Percentiles rank a stretch among this genome's conserved stretches.
Conservation (phyloP, 2,888 invertebrate species). For the Crossocerus cetratus region DNA sequence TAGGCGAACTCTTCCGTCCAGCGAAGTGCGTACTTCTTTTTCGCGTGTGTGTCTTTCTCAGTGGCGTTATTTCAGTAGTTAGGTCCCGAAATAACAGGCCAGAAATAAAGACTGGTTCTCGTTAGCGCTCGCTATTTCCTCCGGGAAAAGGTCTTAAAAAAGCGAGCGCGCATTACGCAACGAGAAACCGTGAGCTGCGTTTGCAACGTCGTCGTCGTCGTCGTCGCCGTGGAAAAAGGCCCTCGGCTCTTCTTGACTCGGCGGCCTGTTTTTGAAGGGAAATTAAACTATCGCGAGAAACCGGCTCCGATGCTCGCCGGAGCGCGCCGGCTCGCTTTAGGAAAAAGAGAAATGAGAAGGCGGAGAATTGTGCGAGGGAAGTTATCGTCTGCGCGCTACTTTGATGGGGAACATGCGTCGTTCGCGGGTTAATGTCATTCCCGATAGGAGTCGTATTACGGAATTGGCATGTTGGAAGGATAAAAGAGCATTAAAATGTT, state of each 20-base stretch:
- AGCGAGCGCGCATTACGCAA: slow-evolving; percentile 43
- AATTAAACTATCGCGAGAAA: background rate
- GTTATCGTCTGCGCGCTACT: no score
- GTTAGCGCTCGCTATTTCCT: slow-evolving; percentile 42
- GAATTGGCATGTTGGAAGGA: no score
- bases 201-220: background rate
- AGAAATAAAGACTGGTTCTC: slow-evolving; percentile 55
- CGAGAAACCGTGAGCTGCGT: background rate
- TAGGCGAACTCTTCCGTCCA: slow-evolving; percentile 5
- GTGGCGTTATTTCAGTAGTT: slow-evolving; percentile 43
- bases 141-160: slow-evolving; percentile 25
- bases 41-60: slow-evolving; percentile 13
- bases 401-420: no score
- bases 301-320: no score
- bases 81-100: slow-evolving; percentile 44
- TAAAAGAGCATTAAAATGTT: no score
- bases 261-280: background rate
- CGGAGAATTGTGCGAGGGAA: no score
- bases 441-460: no score
- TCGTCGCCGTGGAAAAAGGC: background rate
- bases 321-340: no score
- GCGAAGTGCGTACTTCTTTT: slow-evolving; percentile 33
- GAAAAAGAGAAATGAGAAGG: no score
- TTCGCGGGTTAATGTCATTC: no score
- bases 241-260: no score